Evolutionary conservation across 2,888 invertebrate species (phyloP).

Genomic region (Ametastegia equiseti): DNA sequence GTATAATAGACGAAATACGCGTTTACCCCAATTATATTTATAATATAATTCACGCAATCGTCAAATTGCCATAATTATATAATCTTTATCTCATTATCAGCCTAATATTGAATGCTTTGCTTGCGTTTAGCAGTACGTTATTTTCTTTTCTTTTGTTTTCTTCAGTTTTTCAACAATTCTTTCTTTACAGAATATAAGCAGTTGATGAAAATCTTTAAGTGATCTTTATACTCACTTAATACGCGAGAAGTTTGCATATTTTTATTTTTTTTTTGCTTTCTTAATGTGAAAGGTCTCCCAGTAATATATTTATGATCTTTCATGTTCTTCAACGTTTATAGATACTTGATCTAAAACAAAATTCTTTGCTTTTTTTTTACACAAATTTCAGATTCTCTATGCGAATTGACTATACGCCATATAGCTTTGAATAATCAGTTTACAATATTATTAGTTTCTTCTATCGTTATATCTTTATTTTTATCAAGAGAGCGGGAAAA

Average conservation of each 20-base stretch:
- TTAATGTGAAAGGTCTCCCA: neutral
- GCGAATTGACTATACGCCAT: neutral
- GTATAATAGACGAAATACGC: conserved; percentile 29
- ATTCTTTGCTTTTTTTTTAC: neutral
- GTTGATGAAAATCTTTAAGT: neutral
- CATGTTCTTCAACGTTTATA: neutral
- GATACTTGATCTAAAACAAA: neutral
- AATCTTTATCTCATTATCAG: conserved; percentile 40
- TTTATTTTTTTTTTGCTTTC: conserved; percentile 4
- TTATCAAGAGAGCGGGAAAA: neutral
- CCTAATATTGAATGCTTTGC: conserved; percentile 40
- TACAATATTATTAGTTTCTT: conserved; percentile 33
- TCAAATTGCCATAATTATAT: conserved; percentile 17
- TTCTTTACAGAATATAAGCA: conserved; percentile 5
- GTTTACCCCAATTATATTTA: conserved; percentile 44
- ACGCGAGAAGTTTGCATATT: neutral
- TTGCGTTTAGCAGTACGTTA: conserved; percentile 31
- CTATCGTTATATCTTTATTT: conserved; percentile 23
- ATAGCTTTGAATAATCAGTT: conserved; percentile 22
- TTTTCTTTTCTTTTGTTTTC: neutral
- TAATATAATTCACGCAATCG: conserved; percentile 44
- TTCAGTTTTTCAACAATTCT: neutral
- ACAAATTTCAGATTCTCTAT: conserved; percentile 27
- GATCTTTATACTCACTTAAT: neutral
- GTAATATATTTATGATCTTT: conserved; percentile 8